Percentiles rank a stretch among this genome's conserved stretches.
Evolutionary conservation across 2,797 vertebrate genomes (phyloP).

Genomic region (Syngnathus rostellatus): DNA sequence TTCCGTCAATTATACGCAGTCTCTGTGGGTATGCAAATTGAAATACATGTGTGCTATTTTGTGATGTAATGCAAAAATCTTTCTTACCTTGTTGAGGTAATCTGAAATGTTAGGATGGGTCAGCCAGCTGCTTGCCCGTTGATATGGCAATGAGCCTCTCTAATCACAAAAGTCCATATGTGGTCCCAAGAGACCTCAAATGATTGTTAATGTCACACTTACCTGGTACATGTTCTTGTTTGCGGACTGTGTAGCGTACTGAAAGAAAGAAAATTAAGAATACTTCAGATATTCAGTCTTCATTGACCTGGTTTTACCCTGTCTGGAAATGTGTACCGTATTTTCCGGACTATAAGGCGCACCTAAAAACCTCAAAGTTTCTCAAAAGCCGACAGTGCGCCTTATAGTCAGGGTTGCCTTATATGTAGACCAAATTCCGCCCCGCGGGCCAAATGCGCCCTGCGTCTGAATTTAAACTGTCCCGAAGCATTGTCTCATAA

Average conservation of each 20-base stretch:
- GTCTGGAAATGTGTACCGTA: neutral
- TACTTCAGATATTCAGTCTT: neutral
- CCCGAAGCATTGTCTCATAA: neutral
- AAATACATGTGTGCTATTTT: neutral
- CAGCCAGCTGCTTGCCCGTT: neutral
- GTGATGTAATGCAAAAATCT: neutral
- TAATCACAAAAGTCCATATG: conserved; percentile 22
- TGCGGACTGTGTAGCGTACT: conserved; percentile 12
- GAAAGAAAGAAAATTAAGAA: conserved; percentile 9
- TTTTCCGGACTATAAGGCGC: too few species aligned
- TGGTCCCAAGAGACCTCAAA: conserved; percentile 1
- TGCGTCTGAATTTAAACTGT: too few species aligned
- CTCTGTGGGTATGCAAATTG: conserved; percentile 48
- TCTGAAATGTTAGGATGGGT: conserved; percentile 15
- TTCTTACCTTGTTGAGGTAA: conserved; percentile 47
- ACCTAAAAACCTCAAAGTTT: too few species aligned
- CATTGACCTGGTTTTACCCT: neutral
- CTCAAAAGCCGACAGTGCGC: too few species aligned
- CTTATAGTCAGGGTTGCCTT: too few species aligned
- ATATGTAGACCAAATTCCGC: too few species aligned
- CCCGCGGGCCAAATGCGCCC: too few species aligned
- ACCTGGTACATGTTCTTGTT: conserved; percentile 22
- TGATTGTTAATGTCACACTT: conserved; percentile 4
- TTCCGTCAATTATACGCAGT: conserved; percentile 12
- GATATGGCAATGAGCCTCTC: conserved; percentile 18